phyloP scores from a whole-genome alignment of 1,140 invertebrate species.

The Aphelenchoides avenae region DNA sequence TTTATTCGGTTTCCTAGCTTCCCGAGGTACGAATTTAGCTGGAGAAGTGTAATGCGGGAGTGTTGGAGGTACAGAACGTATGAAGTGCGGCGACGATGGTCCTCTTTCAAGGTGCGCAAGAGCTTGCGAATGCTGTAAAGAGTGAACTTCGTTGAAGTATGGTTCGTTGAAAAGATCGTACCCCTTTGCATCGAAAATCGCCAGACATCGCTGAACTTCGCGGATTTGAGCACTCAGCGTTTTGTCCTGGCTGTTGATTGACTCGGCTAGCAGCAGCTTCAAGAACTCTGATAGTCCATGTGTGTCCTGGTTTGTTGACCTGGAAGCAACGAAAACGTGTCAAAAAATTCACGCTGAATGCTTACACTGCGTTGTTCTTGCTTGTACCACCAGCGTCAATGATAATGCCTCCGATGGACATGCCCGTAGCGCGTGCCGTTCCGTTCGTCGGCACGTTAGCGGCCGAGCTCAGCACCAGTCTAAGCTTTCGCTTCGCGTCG shows the following conservation, averaged over 20 bases:
- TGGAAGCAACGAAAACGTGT: no score
- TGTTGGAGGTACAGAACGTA: constrained; percentile 80
- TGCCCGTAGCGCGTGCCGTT: no score
- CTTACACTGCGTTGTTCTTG: no score
- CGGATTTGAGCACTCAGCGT: constrained; percentile 78
- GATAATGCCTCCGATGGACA: no score
- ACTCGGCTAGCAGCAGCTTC: constrained; percentile 75
- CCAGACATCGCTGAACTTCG: constrained; percentile 76
- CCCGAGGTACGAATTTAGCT: constrained; percentile 71
- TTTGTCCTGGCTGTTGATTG: constrained; percentile 77
- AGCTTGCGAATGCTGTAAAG: constrained; percentile 71
- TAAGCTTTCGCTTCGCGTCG: constrained; percentile 84
- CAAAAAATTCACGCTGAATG: no score
- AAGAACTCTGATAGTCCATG: constrained; percentile 54
- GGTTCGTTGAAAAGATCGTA: constrained; percentile 43
- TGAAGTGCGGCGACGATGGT: constrained; percentile 72
- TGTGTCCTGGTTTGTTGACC: background rate
- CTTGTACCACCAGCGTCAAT: no score
- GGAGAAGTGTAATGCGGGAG: constrained; percentile 75
- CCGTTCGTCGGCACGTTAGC: constrained; percentile 42
- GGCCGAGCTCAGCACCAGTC: constrained; percentile 77
- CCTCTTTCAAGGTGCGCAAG: constrained; percentile 73
- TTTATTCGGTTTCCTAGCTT: constrained; percentile 41
- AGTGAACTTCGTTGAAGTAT: no score
- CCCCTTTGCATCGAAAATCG: constrained; percentile 71